Evolutionary conservation across 2,888 invertebrate genomes (phyloP).

Genomic region (Polyploca ridens): DNA sequence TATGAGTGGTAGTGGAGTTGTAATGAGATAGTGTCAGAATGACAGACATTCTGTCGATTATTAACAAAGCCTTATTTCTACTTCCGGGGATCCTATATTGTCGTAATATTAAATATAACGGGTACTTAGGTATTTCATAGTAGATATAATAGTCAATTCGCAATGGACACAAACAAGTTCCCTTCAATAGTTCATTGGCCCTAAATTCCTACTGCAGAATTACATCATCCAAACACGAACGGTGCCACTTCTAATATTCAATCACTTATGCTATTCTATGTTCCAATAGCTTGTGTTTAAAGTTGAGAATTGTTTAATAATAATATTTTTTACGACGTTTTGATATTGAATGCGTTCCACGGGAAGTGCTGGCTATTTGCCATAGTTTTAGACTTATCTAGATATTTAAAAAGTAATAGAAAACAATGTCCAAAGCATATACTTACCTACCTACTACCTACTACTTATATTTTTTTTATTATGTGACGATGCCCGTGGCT

Average conservation of each 20-base stretch:
- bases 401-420: slow-evolving; percentile 5
- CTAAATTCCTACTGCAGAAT: slow-evolving; percentile 36
- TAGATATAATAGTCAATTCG: slow-evolving; percentile 10
- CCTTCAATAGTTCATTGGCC: slow-evolving; percentile 40
- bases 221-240: slow-evolving; percentile 40
- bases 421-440: not conserved
- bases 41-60: no score
- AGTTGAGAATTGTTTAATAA: slow-evolving; percentile 33
- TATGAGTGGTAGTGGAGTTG: no score
- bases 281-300: slow-evolving; percentile 26
- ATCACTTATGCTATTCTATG: slow-evolving; percentile 22
- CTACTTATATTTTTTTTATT: no score
- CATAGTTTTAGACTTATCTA: slow-evolving; percentile 29
- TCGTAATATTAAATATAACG: no score
- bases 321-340: slow-evolving; percentile 14
- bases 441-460: no score
- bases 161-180: slow-evolving; percentile 23
- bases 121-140: no score
- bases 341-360: slow-evolving; percentile 19
- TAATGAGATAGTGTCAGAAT: no score
- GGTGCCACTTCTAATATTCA: slow-evolving; percentile 36
- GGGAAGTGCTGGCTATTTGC: slow-evolving; percentile 55
- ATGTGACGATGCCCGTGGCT: no score
- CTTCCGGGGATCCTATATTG: no score
- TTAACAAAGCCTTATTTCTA: no score